phyloP scores from a whole-genome alignment of 2,797 vertebrate species.

The Muscicapa striata region DNA sequence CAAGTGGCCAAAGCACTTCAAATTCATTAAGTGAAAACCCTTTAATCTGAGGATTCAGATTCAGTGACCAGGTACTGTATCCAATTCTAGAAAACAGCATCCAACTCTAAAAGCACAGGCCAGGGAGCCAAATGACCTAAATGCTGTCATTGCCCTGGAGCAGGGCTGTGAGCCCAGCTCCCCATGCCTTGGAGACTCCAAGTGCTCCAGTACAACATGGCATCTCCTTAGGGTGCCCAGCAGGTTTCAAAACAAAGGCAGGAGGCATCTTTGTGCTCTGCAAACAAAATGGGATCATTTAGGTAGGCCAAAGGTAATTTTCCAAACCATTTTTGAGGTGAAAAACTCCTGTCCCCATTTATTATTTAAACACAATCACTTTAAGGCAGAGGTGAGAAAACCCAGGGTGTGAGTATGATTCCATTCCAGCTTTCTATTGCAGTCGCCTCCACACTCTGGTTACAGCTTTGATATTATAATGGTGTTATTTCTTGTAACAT shows the following conservation, averaged over 20 bases:
- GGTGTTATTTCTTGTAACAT: constrained; percentile 51
- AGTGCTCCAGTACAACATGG: fast-evolving
- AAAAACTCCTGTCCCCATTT: constrained; percentile 16
- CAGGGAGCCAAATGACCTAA: not conserved
- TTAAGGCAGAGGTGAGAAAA: constrained; percentile 24
- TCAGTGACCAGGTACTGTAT: too few species aligned
- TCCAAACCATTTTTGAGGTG: not conserved
- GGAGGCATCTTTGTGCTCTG: fast-evolving
- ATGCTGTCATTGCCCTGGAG: not conserved
- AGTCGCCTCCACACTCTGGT: not conserved
- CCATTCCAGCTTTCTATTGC: not conserved
- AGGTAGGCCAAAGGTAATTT: not conserved
- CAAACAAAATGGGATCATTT: not conserved
- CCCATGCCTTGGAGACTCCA: not conserved
- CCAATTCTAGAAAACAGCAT: not conserved
- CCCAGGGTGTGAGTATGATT: not conserved
- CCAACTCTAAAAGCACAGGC: not conserved
- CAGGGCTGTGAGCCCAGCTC: not conserved
- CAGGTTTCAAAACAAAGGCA: not conserved
- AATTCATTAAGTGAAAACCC: not conserved
- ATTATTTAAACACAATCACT: constrained; percentile 52
- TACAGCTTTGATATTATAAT: constrained; percentile 28
- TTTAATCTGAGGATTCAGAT: not conserved
- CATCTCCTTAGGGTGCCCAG: not conserved
- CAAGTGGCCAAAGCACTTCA: not conserved